Base-by-base conservation (phyloP, 2,888 invertebrate genomes). In the Hoplodrina blanda region DNA sequence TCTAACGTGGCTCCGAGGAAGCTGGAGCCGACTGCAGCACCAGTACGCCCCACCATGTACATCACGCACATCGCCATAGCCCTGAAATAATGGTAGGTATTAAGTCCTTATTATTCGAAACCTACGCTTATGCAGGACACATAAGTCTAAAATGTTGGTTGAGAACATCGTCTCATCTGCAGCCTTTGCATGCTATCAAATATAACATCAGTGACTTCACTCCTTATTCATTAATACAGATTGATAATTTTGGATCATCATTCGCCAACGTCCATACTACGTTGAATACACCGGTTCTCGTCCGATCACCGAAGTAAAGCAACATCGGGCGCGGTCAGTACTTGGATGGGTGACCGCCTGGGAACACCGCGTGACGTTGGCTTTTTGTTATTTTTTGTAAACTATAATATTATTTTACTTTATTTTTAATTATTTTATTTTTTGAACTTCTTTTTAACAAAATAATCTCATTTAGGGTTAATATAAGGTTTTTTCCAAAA, bases 51-150 rank as follows among this genome's bases (percentile, higher is more conserved):
- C 57, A 96, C 95, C 92, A 97, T 97, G 86, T 97, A 96, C 90
- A 97, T 96, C 61, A 97, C 91, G 76, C 97, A 97, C 90, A 97
- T 96, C 1, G 97, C 97, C 91, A 97, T 96, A 0, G 97, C 97
- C 70, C 97, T 97, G 88, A 75, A 91, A 49, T 37, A 37, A 37
- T 8, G 37, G 33, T 33, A n/a, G n/a, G n/a, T n/a, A n/a, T n/a
- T n/a, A n/a, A n/a, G n/a, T n/a, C n/a, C n/a, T n/a, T n/a, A n/a
- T n/a, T n/a, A n/a, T n/a, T n/a, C n/a, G n/a, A n/a, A n/a, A n/a
- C n/a, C n/a, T n/a, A n/a, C n/a, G n/a, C n/a, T n/a, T n/a, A n/a
- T n/a, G n/a, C n/a, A n/a, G n/a, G n/a, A n/a, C n/a, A n/a, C n/a
- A n/a, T n/a, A n/a, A n/a, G n/a, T n/a, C n/a, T n/a, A n/a, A n/a